A percentile compares a stretch with the other conserved stretches of the same genome.
These are phyloP conservation scores for Theropithecus gelada DNA, from an alignment of 2,113 vertebrate genomes.

Conservation along the genomic window DNA sequence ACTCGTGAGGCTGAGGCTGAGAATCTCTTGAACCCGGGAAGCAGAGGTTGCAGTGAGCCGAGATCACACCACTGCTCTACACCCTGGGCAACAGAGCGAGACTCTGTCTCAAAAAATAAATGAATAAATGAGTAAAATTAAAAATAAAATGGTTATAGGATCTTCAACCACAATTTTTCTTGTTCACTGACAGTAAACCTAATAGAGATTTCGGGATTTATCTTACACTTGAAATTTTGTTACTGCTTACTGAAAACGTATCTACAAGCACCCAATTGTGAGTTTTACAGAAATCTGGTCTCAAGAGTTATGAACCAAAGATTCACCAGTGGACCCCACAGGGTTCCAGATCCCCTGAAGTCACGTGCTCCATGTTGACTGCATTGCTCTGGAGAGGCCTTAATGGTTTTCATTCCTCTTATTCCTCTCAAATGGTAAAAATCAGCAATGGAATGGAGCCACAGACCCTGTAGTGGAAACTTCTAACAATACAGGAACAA, in stretches of 20 bases:
- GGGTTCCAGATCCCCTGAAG: neutral
- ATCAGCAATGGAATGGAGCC: neutral
- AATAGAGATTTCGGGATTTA: neutral
- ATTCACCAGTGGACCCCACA: neutral
- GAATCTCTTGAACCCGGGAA: too few species aligned
- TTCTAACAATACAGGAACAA: neutral
- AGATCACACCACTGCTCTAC: too few species aligned
- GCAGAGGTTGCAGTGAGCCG: too few species aligned
- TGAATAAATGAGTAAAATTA: too few species aligned
- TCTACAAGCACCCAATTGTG: neutral
- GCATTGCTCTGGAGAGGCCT: neutral
- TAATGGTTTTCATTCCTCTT: neutral
- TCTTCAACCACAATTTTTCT: neutral
- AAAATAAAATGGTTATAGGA: neutral
- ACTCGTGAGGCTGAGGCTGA: too few species aligned
- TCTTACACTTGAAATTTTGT: neutral
- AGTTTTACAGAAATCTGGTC: neutral
- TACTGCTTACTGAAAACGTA: neutral
- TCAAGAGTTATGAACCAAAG: neutral
- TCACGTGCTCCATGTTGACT: neutral
- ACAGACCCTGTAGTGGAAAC: neutral
- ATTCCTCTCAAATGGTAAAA: neutral
- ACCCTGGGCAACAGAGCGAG: too few species aligned
- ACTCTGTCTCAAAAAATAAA: too few species aligned
- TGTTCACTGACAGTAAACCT: neutral